These are phyloP conservation scores for Catharus minimus DNA, from an alignment of 2,113 vertebrate genomes.

Conservation along the genomic window DNA sequence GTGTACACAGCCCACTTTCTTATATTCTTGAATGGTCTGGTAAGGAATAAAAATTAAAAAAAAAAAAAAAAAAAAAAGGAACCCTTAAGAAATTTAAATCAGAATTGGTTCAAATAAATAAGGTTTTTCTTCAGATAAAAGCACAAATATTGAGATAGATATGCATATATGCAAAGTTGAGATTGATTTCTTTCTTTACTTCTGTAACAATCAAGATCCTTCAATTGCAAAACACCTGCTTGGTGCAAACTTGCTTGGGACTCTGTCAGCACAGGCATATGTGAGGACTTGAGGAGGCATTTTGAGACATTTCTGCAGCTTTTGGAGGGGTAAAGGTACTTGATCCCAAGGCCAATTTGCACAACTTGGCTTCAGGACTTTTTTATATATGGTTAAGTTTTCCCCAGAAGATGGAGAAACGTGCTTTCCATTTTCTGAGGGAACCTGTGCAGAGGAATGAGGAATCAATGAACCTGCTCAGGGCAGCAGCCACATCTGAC, in stretches of 20 bases:
- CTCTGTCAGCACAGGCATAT: background rate
- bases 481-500: background rate
- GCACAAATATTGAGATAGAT: background rate
- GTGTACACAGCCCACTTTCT: background rate
- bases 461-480: accelerated
- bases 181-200: background rate
- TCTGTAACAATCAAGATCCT: background rate
- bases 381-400: background rate
- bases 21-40: accelerated
- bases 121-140: background rate
- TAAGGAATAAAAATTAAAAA: background rate
- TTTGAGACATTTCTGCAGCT: background rate
- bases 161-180: background rate
- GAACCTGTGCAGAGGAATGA: background rate
- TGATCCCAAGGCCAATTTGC: background rate
- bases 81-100: background rate
- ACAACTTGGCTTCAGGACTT: background rate
- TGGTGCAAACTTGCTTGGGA: background rate
- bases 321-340: background rate
- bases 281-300: background rate
- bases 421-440: background rate
- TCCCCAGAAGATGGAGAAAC: background rate
- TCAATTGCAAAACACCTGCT: background rate
- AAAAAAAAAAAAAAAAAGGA: no score
- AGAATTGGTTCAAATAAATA: background rate